Conservation (phyloP, 2,113 vertebrate species). For the Philantomba maxwellii region DNA sequence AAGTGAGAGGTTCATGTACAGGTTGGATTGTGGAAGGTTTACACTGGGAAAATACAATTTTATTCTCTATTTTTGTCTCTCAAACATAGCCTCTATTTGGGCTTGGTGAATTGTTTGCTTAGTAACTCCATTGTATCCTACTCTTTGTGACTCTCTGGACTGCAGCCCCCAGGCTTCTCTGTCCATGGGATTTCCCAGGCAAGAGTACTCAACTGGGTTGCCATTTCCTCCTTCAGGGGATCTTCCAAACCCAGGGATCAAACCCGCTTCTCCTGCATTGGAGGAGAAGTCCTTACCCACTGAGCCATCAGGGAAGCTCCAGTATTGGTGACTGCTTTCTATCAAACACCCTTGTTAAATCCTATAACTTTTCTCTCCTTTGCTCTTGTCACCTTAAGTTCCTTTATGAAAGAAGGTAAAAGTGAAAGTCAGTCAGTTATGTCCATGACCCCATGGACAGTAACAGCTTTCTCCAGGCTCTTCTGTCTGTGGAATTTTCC, state of each 20-base stretch:
- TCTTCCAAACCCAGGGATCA: background rate
- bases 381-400: background rate
- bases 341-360: background rate
- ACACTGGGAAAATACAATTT: background rate
- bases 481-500: background rate
- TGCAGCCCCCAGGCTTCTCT: background rate
- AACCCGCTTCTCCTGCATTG: rapidly evolving
- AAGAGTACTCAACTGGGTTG: background rate
- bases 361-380: background rate
- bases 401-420: background rate
- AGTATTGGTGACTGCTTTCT: background rate
- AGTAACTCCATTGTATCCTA: background rate
- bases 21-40: background rate
- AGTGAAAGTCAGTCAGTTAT: background rate
- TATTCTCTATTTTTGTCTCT: background rate
- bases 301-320: background rate
- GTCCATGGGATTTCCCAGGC: background rate
- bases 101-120: background rate
- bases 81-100: background rate
- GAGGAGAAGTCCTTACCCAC: background rate
- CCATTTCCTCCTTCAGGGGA: background rate
- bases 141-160: background rate
- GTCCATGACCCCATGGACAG: background rate
- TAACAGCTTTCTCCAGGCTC: background rate
- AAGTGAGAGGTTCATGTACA: background rate